These are phyloP conservation scores for Dasyurus viverrinus DNA, from an alignment of 2,113 vertebrate genomes.

Conservation along the genomic window DNA sequence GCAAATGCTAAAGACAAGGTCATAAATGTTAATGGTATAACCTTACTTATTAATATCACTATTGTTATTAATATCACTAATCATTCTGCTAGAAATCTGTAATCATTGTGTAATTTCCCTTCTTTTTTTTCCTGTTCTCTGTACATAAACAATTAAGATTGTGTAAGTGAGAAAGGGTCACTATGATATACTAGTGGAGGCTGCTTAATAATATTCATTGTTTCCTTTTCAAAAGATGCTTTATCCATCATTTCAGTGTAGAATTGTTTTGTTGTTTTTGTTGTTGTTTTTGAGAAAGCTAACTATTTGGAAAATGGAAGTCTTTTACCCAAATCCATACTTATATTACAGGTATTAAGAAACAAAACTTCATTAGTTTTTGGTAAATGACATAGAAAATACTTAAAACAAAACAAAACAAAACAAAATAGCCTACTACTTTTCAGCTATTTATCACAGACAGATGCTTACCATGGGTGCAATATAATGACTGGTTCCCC, in stretches of 20 bases:
- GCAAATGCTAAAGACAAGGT: neutral
- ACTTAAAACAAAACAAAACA: neutral
- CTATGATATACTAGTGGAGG: neutral
- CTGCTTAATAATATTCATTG: neutral
- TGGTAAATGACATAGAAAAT: neutral
- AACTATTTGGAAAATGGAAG: neutral
- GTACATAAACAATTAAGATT: slow-evolving; percentile 26
- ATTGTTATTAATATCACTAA: slow-evolving; percentile 1
- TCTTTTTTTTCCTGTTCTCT: slow-evolving; percentile 15
- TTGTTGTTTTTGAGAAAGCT: neutral
- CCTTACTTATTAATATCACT: neutral
- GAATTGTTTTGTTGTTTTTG: no score
- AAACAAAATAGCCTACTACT: neutral
- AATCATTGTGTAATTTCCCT: neutral
- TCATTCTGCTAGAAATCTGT: slow-evolving; percentile 15
- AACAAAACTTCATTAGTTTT: slow-evolving; percentile 15
- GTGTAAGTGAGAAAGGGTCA: slow-evolving; percentile 6
- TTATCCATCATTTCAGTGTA: neutral
- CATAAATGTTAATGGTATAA: neutral
- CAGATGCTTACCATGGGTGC: slow-evolving; percentile 61
- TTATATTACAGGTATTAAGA: slow-evolving; percentile 16
- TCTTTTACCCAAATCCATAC: slow-evolving; percentile 8
- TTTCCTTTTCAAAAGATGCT: neutral
- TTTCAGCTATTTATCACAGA: slow-evolving; percentile 42
- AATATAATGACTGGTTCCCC: slow-evolving; percentile 61